phyloP scores from a whole-genome alignment of 2,113 vertebrate species.

The Dinomys branickii region DNA sequence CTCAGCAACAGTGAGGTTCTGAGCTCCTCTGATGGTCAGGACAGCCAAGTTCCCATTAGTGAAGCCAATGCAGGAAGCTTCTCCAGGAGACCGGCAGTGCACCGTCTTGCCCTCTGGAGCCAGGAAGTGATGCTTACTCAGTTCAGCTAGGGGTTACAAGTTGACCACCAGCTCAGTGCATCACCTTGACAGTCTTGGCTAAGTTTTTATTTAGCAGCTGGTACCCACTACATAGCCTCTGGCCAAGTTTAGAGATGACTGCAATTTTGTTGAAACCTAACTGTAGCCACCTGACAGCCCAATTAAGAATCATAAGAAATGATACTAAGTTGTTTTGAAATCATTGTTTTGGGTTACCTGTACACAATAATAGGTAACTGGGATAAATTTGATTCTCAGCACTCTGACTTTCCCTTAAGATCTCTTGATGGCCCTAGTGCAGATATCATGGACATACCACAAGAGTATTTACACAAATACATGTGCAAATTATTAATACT shows the following conservation, averaged over 20 bases:
- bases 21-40: no score
- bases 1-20: no score
- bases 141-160: no score
- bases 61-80: no score
- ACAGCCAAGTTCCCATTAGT: no score
- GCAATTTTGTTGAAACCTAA: neutral
- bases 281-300: neutral
- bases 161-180: no score
- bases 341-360: neutral
- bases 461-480: neutral
- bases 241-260: neutral
- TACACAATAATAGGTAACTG: neutral
- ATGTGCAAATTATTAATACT: neutral
- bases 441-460: neutral
- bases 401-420: neutral
- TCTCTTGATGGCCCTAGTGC: neutral
- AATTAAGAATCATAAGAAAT: neutral
- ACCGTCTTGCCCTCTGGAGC: no score
- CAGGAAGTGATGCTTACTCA: no score
- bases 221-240: neutral
- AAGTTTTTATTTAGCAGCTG: neutral
- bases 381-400: neutral
- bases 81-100: no score
- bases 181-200: neutral
- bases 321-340: neutral